Evolutionary conservation across 1,140 invertebrate species (phyloP), one percentile per base, ranked within the genome.

Genomic region (Dendrolimus punctatus): DNA sequence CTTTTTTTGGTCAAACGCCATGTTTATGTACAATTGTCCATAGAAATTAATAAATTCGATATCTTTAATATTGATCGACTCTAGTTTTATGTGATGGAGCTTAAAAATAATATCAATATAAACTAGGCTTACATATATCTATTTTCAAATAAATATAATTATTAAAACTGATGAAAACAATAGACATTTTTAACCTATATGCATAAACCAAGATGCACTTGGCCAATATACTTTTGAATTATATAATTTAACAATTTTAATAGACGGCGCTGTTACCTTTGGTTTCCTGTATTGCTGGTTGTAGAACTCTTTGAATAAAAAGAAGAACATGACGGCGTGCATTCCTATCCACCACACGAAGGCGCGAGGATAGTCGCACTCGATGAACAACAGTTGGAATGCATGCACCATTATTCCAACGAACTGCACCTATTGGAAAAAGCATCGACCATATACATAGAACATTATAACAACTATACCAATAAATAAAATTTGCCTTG

Each of bases 241-340:
- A 7, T 7, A 42, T 42, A 2, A 42, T 2, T 42, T 42, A 42
- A 2, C 41, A 42, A 8, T 7, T 42, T 7, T 6, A 9, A 49
- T 46, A 50, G 7, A 37, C 38, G 41, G 49, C 5, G 36, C 46
- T 55, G 10, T 51, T 69, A 86, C 80, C 75, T 73, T 87, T n/a
- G 72, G 67, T 57, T 86, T 88, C 0, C 82, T 88, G 69, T 97
- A 97, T 47, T 93, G 92, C 85, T 95, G 93, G 68, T 94, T 92
- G 90, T 97, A 98, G 90, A 97, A 98, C 80, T 97, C 93, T 62
- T 92, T 94, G 89, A 98, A 98, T 8, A 98, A 89, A 89, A 96
- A 93, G 88, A 96, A 95, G 90, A 98, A 98, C 90, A 97, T 93
- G 46, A 97, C 90, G 8, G 95, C 96, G 81, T 98, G 96, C 80